Evolutionary conservation across 2,797 vertebrate genomes (phyloP).

Genomic region (Anguilla pacifica): DNA sequence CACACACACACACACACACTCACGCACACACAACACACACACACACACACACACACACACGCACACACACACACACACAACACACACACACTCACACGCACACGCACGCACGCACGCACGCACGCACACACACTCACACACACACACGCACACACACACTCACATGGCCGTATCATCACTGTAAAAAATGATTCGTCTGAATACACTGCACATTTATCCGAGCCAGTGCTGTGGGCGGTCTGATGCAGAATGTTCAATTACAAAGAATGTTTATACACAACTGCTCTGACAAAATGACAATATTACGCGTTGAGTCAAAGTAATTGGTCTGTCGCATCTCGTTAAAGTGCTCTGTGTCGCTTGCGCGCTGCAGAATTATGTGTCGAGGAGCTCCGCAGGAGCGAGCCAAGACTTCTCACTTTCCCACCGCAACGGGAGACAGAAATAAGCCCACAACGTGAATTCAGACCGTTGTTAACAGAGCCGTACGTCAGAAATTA

Average conservation of each 20-base stretch:
- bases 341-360: not conserved
- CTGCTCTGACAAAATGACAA: not conserved
- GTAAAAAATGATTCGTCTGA: not conserved
- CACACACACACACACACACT: no score
- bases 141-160: no score
- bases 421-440: not conserved
- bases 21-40: no score
- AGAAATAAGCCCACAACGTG: not conserved
- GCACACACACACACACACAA: no score
- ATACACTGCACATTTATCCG: not conserved
- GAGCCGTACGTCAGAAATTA: not conserved
- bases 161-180: not conserved
- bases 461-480: not conserved
- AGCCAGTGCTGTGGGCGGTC: not conserved
- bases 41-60: no score
- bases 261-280: not conserved
- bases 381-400: not conserved
- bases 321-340: not conserved
- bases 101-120: no score
- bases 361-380: not conserved
- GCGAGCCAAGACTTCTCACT: not conserved
- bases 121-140: no score
- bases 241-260: not conserved
- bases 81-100: no score
- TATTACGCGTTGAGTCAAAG: not conserved